Evolutionary conservation across 1,140 invertebrate genomes (phyloP).

Genomic region (Pseudomyrmex cubaensis): DNA sequence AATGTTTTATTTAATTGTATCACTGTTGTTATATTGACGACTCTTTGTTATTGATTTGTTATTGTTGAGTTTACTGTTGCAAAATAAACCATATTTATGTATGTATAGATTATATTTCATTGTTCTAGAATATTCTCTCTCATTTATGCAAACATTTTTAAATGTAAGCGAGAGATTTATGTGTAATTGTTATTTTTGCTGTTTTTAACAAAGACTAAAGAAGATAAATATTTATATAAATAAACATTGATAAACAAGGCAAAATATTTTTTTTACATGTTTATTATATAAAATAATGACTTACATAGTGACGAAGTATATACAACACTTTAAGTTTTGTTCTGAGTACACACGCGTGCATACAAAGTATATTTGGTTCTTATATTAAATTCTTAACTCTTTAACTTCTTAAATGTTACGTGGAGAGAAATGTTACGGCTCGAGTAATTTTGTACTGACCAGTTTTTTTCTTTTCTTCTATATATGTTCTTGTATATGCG

Average conservation of each 20-base stretch:
- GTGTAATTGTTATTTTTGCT: background rate
- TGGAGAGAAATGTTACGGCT: background rate
- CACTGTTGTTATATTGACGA: background rate
- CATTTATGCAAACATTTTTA: background rate
- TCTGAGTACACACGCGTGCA: conserved; percentile 51
- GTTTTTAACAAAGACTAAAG: background rate
- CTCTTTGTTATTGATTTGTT: conserved; percentile 18
- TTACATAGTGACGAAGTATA: conserved; percentile 54
- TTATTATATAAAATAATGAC: conserved; percentile 67
- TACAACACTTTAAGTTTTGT: conserved; percentile 59
- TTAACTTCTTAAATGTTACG: conserved; percentile 54
- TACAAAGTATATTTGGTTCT: conserved; percentile 54
- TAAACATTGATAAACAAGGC: background rate
- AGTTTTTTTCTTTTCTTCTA: background rate
- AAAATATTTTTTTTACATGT: conserved; percentile 56
- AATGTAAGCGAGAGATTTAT: background rate
- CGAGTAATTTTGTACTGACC: conserved; percentile 61
- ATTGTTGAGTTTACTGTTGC: conserved; percentile 35
- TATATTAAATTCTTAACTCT: conserved; percentile 41
- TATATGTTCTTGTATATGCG: background rate
- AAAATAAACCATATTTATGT: background rate
- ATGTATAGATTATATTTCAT: background rate
- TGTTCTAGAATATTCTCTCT: background rate
- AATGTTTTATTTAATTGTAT: background rate
- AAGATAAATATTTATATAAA: background rate